These are phyloP conservation scores for Linepithema humile DNA, from an alignment of 1,140 invertebrate genomes.

Conservation along the genomic window DNA sequence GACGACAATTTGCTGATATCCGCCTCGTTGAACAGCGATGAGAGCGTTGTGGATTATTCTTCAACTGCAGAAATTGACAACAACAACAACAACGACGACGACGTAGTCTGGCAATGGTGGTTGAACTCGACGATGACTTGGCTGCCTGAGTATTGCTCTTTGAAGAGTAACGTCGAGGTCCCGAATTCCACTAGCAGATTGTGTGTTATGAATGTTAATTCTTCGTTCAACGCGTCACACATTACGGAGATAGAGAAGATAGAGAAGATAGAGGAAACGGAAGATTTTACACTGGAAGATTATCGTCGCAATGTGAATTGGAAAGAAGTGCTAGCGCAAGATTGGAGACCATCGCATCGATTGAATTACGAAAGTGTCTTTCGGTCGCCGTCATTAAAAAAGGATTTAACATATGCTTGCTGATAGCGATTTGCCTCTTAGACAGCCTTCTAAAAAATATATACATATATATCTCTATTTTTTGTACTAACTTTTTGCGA, in stretches of 20 bases:
- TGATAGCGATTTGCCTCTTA: slow-evolving; percentile 25
- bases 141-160: slow-evolving; percentile 79
- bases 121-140: slow-evolving; percentile 82
- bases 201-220: slow-evolving; percentile 54
- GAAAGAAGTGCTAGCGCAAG: slow-evolving; percentile 70
- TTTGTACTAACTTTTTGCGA: slow-evolving; percentile 76
- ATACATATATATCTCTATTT: slow-evolving; percentile 75
- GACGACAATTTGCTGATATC: slow-evolving; percentile 46
- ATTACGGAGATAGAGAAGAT: slow-evolving; percentile 32
- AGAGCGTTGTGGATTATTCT: slow-evolving; percentile 36
- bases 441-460: slow-evolving; percentile 7
- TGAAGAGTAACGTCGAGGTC: slow-evolving; percentile 58
- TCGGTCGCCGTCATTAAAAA: slow-evolving; percentile 70
- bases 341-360: slow-evolving; percentile 76
- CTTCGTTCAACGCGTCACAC: slow-evolving; percentile 27
- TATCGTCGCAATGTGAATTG: slow-evolving; percentile 70
- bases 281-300: not conserved
- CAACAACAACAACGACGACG: slow-evolving; percentile 20
- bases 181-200: slow-evolving; percentile 28
- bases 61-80: not conserved
- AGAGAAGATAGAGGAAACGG: slow-evolving; percentile 60
- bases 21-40: slow-evolving; percentile 35
- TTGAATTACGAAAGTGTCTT: slow-evolving; percentile 73
- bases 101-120: slow-evolving; percentile 83
- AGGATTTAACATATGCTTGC: slow-evolving; percentile 45